A percentile compares a stretch with the other conserved stretches of the same genome.
Conservation (phyloP, 2,113 vertebrate genomes). For the Sturnira hondurensis region DNA sequence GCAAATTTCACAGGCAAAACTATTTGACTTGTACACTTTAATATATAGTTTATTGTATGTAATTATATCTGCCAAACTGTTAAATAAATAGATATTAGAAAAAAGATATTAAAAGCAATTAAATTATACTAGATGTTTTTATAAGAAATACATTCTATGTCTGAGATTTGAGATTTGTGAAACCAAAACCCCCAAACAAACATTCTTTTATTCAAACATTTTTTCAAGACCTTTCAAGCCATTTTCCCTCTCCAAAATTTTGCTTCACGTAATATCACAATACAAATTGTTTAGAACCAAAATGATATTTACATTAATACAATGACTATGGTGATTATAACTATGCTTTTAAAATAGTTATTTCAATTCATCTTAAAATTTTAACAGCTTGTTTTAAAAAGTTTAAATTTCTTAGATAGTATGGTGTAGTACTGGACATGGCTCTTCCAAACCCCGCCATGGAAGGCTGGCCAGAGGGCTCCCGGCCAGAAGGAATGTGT, state of each 20-base stretch:
- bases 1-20: background rate
- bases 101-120: background rate
- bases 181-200: background rate
- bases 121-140: background rate
- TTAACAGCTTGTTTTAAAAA: background rate
- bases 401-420: background rate
- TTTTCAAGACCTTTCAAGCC: background rate
- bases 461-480: too few relatives aligned
- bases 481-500: too few relatives aligned
- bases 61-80: background rate
- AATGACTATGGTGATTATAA: background rate
- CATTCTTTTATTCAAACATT: background rate
- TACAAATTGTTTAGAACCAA: background rate
- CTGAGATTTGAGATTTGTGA: background rate
- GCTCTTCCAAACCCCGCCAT: too few relatives aligned
- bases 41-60: background rate
- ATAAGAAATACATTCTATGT: background rate
- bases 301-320: background rate
- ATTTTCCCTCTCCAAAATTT: background rate
- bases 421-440: too few relatives aligned
- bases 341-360: background rate
- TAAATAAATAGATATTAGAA: background rate
- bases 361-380: background rate
- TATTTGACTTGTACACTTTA: background rate
- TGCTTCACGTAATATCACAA: background rate